A percentile compares a stretch with the other conserved stretches of the same genome.
These are phyloP conservation scores for Pantala flavescens DNA, from an alignment of 1,140 invertebrate genomes.

Conservation along the genomic window DNA sequence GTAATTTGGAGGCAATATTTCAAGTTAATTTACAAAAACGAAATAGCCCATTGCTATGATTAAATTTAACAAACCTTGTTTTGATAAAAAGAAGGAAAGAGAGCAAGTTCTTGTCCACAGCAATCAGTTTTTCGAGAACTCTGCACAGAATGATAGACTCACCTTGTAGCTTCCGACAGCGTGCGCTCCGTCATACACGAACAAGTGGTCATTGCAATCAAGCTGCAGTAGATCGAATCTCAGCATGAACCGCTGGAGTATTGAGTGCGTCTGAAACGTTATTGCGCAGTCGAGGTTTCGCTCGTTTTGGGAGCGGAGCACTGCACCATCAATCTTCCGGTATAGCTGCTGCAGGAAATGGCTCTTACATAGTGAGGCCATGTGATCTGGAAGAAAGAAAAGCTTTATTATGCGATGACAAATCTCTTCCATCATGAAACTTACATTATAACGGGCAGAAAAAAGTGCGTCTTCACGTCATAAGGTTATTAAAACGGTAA, in stretches of 20 bases:
- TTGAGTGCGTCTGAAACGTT: slow-evolving; percentile 87
- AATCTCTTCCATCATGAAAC: too few species aligned
- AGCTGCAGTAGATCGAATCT: slow-evolving; percentile 68
- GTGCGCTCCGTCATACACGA: slow-evolving; percentile 84
- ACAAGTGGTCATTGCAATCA: slow-evolving; percentile 88
- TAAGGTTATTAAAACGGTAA: too few species aligned
- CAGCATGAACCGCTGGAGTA: slow-evolving; percentile 85
- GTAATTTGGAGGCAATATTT: too few species aligned
- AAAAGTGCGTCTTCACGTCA: too few species aligned
- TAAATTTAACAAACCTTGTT: too few species aligned
- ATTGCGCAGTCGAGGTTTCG: slow-evolving; percentile 79
- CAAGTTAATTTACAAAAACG: too few species aligned
- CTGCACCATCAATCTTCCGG: slow-evolving; percentile 80
- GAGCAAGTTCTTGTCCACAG: too few species aligned
- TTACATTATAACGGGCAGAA: too few species aligned
- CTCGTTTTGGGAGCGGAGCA: slow-evolving; percentile 78
- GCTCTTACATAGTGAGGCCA: slow-evolving; percentile 74
- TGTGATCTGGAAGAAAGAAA: slow-evolving; percentile 61
- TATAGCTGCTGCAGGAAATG: slow-evolving; percentile 76
- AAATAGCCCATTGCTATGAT: too few species aligned
- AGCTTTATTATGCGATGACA: background rate
- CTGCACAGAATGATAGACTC: too few species aligned
- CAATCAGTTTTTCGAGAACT: too few species aligned
- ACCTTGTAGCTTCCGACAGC: slow-evolving; percentile 78
- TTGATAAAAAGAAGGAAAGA: too few species aligned